Percentiles rank a stretch among this genome's conserved stretches.
Conservation (phyloP, 2,888 invertebrate species). For the Synanthedon myopaeformis region DNA sequence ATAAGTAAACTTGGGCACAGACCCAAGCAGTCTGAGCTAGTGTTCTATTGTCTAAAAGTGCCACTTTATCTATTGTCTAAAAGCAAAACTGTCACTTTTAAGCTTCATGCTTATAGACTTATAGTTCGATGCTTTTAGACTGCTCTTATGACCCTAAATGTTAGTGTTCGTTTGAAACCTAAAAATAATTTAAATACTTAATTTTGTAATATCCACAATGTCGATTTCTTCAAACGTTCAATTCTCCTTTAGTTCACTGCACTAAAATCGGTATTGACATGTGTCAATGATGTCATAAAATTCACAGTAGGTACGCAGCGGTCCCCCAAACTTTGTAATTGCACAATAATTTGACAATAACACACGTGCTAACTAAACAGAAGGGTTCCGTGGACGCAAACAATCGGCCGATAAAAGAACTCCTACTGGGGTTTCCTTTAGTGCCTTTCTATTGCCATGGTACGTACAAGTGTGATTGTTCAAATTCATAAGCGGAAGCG, state of each 20-base stretch:
- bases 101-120: no score
- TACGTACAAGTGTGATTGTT: slow-evolving; percentile 4
- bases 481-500: slow-evolving; percentile 13
- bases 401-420: slow-evolving; percentile 35
- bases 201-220: no score
- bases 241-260: slow-evolving; percentile 3
- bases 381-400: slow-evolving; percentile 40
- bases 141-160: no score
- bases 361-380: slow-evolving; percentile 57
- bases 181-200: no score
- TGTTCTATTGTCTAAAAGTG: no score
- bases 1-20: no score
- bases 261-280: slow-evolving; percentile 1
- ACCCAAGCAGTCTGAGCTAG: no score
- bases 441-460: slow-evolving; percentile 1
- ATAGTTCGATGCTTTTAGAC: no score
- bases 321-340: slow-evolving; percentile 31
- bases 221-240: no score
- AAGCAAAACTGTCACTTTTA: no score
- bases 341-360: slow-evolving; percentile 60
- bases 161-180: no score
- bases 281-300: slow-evolving; percentile 10
- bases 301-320: slow-evolving; percentile 23
- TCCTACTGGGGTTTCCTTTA: slow-evolving; percentile 31
- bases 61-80: no score